Percentiles rank a stretch among this genome's conserved stretches.
Evolutionary conservation across 2,888 invertebrate genomes (phyloP).

Genomic region (Apodemia mormo): DNA sequence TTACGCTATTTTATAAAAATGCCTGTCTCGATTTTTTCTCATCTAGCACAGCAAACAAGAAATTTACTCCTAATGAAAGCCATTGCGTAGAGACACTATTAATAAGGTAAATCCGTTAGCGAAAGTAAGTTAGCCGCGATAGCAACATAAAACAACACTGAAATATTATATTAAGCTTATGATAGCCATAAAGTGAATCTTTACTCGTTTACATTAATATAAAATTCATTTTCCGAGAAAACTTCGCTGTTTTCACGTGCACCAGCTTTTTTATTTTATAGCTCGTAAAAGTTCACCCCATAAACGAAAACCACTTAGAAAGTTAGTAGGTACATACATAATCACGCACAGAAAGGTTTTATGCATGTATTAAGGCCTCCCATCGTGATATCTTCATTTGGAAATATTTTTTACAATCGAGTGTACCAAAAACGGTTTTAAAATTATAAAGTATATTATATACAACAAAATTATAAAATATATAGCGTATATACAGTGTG

Average conservation of each 20-base stretch:
- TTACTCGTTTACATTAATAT: slow-evolving; percentile 23
- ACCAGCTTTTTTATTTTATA: slow-evolving; percentile 25
- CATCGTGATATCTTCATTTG: slow-evolving; percentile 10
- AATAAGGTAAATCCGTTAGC: no score
- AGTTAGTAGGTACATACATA: slow-evolving; percentile 20
- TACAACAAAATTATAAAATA: no score
- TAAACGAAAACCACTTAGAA: slow-evolving; percentile 25
- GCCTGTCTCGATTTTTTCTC: no score
- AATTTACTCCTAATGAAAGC: no score
- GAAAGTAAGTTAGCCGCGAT: no score
- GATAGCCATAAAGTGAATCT: slow-evolving; percentile 16
- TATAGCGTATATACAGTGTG: no score
- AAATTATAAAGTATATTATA: neutral
- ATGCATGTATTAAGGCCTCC: neutral
- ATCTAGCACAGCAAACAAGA: no score
- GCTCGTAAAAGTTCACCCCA: slow-evolving; percentile 23
- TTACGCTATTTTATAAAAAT: no score
- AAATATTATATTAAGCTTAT: slow-evolving; percentile 18
- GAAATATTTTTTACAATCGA: neutral
- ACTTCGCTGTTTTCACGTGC: slow-evolving; percentile 20
- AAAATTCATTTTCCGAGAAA: slow-evolving; percentile 23
- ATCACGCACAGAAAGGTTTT: neutral
- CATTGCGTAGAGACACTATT: no score
- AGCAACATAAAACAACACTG: neutral
- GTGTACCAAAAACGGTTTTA: neutral